Percentiles rank a stretch among this genome's conserved stretches.
Evolutionary conservation across 35 echinoderm and acorn worm species (phyloP).

Genomic region (Lytechinus pictus): DNA sequence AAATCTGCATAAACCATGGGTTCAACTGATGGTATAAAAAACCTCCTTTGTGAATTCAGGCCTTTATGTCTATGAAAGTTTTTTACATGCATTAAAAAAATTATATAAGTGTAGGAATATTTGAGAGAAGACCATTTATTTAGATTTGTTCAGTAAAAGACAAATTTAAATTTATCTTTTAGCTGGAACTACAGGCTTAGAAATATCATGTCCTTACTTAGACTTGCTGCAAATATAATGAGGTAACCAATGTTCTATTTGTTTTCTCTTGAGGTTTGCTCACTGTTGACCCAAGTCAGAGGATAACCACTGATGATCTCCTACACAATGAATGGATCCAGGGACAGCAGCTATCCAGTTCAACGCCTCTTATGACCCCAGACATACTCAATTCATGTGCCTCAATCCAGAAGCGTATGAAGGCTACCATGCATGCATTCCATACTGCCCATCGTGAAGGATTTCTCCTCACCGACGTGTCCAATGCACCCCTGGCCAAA

Average conservation of each 20-base stretch:
- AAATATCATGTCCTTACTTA: no score
- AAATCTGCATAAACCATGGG: no score
- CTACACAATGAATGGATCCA: constrained; percentile 91
- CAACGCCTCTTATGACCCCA: constrained; percentile 96
- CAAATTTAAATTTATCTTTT: no score
- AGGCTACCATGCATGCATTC: constrained; percentile 98
- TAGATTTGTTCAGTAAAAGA: no score
- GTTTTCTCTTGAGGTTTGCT: constrained; percentile 62
- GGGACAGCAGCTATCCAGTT: constrained; percentile 72
- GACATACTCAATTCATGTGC: constrained; percentile 75
- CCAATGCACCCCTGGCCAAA: constrained; percentile 93
- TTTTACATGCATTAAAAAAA: no score
- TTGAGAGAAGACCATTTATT: no score
- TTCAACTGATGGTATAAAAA: no score
- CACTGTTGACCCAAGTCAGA: constrained; percentile 65
- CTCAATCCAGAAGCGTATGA: constrained; percentile 72
- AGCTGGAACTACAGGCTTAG: no score
- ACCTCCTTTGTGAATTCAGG: no score
- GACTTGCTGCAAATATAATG: no score
- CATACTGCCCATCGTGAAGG: constrained; percentile 81
- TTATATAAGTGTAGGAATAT: no score
- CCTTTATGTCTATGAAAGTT: no score
- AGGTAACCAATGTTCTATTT: background rate
- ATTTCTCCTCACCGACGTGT: constrained; percentile 94
- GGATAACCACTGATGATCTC: constrained; percentile 84